These are phyloP conservation scores for Chrysolina americana DNA, from an alignment of 2,888 invertebrate genomes.

Conservation along the genomic window DNA sequence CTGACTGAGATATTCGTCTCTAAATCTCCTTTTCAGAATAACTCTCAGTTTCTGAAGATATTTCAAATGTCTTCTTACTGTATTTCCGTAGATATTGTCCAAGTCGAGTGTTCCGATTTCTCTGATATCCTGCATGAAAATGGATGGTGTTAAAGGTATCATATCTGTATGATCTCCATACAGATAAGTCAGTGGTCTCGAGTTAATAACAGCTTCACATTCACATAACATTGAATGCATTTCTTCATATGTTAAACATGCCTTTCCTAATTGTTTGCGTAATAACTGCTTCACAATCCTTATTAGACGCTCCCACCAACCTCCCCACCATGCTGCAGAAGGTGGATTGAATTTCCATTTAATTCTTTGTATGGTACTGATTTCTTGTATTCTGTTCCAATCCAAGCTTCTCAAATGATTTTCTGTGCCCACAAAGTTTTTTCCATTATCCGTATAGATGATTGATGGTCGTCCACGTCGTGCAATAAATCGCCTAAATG, in stretches of 20 bases:
- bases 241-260: conserved; percentile 6
- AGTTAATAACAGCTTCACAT: neutral
- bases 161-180: neutral
- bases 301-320: conserved; percentile 16
- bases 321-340: conserved; percentile 14
- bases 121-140: neutral
- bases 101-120: conserved; percentile 2
- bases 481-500: conserved; percentile 13
- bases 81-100: neutral
- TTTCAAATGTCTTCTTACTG: neutral
- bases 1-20: neutral
- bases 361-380: conserved; percentile 2
- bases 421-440: conserved; percentile 1
- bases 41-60: neutral
- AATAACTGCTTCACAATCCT: neutral
- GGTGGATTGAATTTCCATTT: conserved; percentile 22
- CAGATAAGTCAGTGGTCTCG: conserved; percentile 1
- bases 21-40: conserved; percentile 1
- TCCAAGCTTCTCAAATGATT: neutral
- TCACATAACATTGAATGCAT: neutral
- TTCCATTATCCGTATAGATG: neutral
- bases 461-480: neutral
- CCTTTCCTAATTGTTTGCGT: neutral
- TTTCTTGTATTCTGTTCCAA: neutral
- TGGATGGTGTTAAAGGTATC: neutral